Evolutionary conservation across 2,888 invertebrate species (phyloP), one percentile per base, ranked within the genome.

Genomic region (Lamproptera curius): DNA sequence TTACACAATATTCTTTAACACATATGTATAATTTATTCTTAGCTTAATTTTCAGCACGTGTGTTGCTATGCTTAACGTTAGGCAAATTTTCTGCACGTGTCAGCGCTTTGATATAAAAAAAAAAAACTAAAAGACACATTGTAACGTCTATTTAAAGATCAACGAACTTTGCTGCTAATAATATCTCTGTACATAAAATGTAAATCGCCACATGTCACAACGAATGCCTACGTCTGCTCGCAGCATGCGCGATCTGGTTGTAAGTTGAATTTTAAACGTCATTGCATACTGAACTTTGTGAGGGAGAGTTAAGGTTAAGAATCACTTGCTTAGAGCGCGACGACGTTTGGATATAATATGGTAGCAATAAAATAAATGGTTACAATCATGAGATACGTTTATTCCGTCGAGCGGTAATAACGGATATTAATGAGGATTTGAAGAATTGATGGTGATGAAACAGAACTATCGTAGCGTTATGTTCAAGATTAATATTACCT

Each of bases 351-450:
- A 2, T 23, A 16, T 37, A 44, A 46, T 40, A 39, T 41, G 26
- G 46, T 34, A 16, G 46, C 42, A 42, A 15, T 47, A 33, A 37
- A 42, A 37, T 37, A 42, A 47, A 42, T 33, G 47, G 23, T 31
- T 10, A 37, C 47, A 42, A 47, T 47, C 16, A 47, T 42, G 36
- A 47, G 42, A 47, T 36, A 42, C 31, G 47, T 47, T 47, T 47
- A 47, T 47, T 47, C 42, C 31, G 42, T 37, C 17, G 14, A 8
- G 35, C 36, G 14, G 36, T 46, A 46, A 46, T 40, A 40, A 46
- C 40, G 35, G 39, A 26, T 16, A 46, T 40, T 36, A 43, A 35
- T 26, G 35, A 11, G 31, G 31, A 31, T 31, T 31, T 31, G 31
- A 31, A 40, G 28, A 40, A 28, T 14, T 40, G 28, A 13, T 28